phyloP scores from a whole-genome alignment of 2,888 invertebrate genomes.

The Aethes cnicana region DNA sequence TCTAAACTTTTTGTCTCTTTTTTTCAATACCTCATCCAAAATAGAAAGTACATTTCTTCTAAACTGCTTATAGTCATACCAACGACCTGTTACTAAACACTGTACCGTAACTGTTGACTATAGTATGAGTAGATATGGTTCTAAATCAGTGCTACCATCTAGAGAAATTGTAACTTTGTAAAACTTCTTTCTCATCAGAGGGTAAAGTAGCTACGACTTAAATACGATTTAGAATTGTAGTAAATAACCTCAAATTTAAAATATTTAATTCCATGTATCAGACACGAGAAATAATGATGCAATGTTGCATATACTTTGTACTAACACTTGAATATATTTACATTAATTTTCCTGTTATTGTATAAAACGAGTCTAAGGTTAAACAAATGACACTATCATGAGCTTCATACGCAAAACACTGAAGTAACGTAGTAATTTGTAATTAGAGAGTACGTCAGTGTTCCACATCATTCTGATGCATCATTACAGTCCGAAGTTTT shows the following conservation, averaged over 20 bases:
- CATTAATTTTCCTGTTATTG: too few relatives aligned
- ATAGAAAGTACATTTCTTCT: background rate
- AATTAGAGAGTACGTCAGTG: too few relatives aligned
- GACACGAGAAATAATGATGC: background rate
- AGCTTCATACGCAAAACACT: too few relatives aligned
- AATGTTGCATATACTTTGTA: background rate
- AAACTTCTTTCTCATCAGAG: background rate
- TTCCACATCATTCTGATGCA: too few relatives aligned
- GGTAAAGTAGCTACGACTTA: background rate
- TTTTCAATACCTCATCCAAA: background rate
- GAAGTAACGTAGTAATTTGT: too few relatives aligned
- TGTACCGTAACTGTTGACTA: background rate
- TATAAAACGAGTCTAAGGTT: too few relatives aligned
- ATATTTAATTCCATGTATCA: too few relatives aligned
- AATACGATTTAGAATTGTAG: background rate
- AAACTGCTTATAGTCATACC: background rate
- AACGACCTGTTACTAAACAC: background rate
- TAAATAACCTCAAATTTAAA: background rate
- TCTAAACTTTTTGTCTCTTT: background rate
- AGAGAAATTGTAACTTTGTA: background rate
- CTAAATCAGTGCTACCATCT: too few relatives aligned
- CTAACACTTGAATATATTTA: background rate
- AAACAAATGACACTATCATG: too few relatives aligned
- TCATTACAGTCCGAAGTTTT: too few relatives aligned
- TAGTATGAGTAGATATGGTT: background rate